Evolutionary conservation across 2,113 vertebrate genomes (phyloP).

Genomic region (Chaenogobius annularis): DNA sequence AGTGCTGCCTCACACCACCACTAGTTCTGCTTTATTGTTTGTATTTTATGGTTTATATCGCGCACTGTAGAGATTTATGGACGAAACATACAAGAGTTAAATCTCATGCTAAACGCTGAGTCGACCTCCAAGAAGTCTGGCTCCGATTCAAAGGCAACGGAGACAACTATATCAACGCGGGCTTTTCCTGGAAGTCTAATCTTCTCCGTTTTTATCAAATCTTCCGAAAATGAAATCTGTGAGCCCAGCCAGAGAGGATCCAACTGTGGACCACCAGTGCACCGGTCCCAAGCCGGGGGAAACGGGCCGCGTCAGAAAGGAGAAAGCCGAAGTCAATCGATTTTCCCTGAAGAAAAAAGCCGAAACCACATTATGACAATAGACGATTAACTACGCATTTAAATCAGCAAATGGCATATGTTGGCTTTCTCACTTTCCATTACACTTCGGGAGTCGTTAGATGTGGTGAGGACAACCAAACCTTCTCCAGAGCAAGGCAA

Average conservation of each 20-base stretch:
- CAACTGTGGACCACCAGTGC: neutral
- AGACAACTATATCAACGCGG: neutral
- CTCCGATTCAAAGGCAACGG: neutral
- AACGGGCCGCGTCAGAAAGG: neutral
- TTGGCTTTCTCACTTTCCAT: neutral
- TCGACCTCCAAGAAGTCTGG: neutral
- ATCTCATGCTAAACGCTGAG: neutral
- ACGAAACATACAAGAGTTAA: slow-evolving; percentile 8
- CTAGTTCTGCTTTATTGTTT: slow-evolving; percentile 4
- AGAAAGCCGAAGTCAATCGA: neutral
- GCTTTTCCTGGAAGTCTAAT: neutral
- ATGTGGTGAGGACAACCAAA: no score
- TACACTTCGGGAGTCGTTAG: neutral
- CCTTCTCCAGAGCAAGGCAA: no score
- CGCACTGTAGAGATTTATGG: slow-evolving; percentile 24
- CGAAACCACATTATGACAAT: neutral
- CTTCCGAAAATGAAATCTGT: neutral
- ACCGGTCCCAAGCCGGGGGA: neutral
- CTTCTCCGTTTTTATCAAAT: neutral
- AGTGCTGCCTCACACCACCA: slow-evolving; percentile 18
- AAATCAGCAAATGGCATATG: neutral
- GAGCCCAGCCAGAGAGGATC: neutral
- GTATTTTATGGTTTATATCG: slow-evolving; percentile 3
- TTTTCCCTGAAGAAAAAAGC: neutral
- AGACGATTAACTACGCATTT: neutral